A percentile compares a stretch with the other conserved stretches of the same genome.
Evolutionary conservation across 2,797 vertebrate species (phyloP).

Genomic region (Centropyge bicolor): DNA sequence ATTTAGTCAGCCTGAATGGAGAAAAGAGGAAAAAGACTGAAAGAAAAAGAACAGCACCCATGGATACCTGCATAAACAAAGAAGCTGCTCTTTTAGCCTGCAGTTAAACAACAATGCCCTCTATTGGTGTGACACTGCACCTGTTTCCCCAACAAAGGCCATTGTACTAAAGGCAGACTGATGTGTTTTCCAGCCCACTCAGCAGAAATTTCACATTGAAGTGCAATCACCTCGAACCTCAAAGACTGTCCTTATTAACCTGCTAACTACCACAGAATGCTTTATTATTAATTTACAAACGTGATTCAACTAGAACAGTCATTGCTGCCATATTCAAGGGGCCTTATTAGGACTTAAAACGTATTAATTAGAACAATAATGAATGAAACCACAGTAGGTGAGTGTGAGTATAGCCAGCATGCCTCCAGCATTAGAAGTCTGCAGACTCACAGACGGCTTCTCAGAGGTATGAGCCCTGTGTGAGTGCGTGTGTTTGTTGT

Average conservation of each 20-base stretch:
- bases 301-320: constrained; percentile 77
- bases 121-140: constrained; percentile 81
- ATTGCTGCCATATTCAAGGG: constrained; percentile 70
- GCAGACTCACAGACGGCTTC: constrained; percentile 59
- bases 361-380: constrained; percentile 81
- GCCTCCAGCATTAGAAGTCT: constrained; percentile 64
- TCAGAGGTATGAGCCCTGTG: constrained; percentile 47
- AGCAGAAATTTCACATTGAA: constrained; percentile 85
- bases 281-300: constrained; percentile 79
- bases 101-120: constrained; percentile 88
- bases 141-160: constrained; percentile 69
- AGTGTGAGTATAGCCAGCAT: constrained; percentile 56
- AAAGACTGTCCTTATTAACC: constrained; percentile 84
- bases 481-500: constrained; percentile 18
- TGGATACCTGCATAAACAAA: constrained; percentile 76
- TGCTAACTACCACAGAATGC: constrained; percentile 77
- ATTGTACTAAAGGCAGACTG: constrained; percentile 58
- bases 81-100: constrained; percentile 58
- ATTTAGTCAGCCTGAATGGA: constrained; percentile 55
- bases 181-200: constrained; percentile 79
- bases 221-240: constrained; percentile 83
- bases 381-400: constrained; percentile 78
- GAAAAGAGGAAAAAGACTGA: constrained; percentile 39
- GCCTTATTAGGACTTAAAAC: constrained; percentile 76
- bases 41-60: constrained; percentile 64